These are phyloP conservation scores for Chrysina gloriosa DNA, from an alignment of 2,888 invertebrate genomes.

Conservation along the genomic window DNA sequence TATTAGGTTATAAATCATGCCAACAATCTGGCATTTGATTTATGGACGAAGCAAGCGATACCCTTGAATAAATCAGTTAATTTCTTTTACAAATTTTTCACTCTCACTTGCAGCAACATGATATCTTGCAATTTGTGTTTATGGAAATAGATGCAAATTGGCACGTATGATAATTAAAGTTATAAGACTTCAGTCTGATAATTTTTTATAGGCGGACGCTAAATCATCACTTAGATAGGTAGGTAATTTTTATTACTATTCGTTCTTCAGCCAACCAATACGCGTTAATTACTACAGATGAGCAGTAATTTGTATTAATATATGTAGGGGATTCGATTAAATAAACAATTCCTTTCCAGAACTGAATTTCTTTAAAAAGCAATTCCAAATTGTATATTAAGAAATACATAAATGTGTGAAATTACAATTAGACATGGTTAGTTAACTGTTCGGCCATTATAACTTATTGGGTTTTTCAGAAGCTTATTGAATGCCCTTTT, in stretches of 20 bases:
- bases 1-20: slow-evolving; percentile 36
- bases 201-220: slow-evolving; percentile 5
- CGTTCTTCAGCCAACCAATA: not conserved
- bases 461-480: too few relatives aligned
- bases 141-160: slow-evolving; percentile 31
- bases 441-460: too few relatives aligned
- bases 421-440: too few relatives aligned
- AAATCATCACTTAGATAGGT: not conserved
- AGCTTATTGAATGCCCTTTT: too few relatives aligned
- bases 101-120: slow-evolving; percentile 17
- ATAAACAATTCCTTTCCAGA: too few relatives aligned
- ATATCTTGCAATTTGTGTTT: slow-evolving; percentile 6
- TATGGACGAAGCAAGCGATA: slow-evolving; percentile 37
- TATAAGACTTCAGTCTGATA: not conserved
- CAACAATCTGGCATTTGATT: slow-evolving; percentile 37
- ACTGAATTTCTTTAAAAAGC: too few relatives aligned
- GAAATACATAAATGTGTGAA: too few relatives aligned
- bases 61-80: slow-evolving; percentile 38
- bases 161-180: slow-evolving; percentile 2
- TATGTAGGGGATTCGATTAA: too few relatives aligned
- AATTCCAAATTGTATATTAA: too few relatives aligned
- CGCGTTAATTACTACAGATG: not conserved
- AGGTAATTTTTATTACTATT: not conserved
- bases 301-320: too few relatives aligned
- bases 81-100: slow-evolving; percentile 32